phyloP scores from a whole-genome alignment of 2,797 vertebrate genomes.

The Cuculus canorus region DNA sequence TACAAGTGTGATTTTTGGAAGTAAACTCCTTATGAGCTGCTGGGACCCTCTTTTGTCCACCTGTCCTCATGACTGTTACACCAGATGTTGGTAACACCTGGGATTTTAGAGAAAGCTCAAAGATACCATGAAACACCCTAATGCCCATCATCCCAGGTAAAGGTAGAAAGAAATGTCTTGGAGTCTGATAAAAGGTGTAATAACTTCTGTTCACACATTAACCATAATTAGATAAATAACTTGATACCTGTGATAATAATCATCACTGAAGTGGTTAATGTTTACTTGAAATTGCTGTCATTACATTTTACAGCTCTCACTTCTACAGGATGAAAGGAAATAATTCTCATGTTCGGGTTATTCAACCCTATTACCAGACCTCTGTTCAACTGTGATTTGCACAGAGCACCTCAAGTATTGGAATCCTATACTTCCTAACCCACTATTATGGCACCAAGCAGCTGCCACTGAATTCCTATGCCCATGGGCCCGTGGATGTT shows the following conservation, averaged over 20 bases:
- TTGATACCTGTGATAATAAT: not conserved
- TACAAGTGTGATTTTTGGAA: not conserved
- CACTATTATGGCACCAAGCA: not conserved
- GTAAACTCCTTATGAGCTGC: not conserved
- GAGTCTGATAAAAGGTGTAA: not conserved
- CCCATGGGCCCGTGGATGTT: not conserved
- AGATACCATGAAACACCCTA: not conserved
- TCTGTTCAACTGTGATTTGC: not conserved
- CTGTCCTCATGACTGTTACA: not conserved
- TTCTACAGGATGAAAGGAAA: not conserved
- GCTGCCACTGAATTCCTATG: not conserved
- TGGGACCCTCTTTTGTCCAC: not conserved
- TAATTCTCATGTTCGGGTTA: not conserved
- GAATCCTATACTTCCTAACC: not conserved
- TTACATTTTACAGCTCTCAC: constrained; percentile 40
- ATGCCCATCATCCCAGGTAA: not conserved
- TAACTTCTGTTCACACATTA: constrained; percentile 10
- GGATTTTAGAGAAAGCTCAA: constrained; percentile 3
- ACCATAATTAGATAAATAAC: constrained; percentile 31
- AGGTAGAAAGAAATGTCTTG: not conserved
- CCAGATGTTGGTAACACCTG: not conserved
- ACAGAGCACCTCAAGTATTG: not conserved
- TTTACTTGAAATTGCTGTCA: constrained; percentile 30
- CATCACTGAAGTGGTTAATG: constrained; percentile 15
- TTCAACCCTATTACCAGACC: not conserved